Percentiles rank a stretch among this genome's conserved stretches.
These are phyloP conservation scores for Notoglanidium macrostoma DNA, from an alignment of 2,797 vertebrate species.

Conservation along the genomic window DNA sequence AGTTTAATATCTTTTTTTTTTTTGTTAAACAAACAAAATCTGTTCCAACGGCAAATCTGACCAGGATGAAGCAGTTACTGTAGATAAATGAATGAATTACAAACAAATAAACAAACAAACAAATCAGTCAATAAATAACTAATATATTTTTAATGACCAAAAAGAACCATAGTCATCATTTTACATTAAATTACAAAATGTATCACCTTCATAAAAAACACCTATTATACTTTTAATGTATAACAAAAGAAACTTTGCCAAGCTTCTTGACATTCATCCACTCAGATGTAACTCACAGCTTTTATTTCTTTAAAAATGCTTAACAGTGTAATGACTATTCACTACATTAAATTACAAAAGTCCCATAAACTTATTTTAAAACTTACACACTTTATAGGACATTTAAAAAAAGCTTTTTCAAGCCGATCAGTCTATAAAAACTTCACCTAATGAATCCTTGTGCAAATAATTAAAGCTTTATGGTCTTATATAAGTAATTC, in stretches of 20 bases:
- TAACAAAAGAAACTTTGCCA: background rate
- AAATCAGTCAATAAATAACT: background rate
- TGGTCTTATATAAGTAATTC: background rate
- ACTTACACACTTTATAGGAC: background rate
- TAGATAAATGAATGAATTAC: background rate
- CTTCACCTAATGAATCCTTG: background rate
- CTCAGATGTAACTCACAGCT: background rate
- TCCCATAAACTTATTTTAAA: background rate
- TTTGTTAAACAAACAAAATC: background rate
- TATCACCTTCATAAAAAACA: background rate
- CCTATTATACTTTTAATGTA: background rate
- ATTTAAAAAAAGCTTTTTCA: background rate
- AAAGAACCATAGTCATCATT: background rate
- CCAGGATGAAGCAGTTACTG: background rate
- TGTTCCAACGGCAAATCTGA: background rate
- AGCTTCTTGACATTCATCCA: background rate
- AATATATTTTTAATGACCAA: background rate
- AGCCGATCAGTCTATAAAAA: background rate
- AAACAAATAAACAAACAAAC: background rate
- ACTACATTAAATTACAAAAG: background rate
- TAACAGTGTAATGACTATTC: background rate
- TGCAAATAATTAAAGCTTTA: slow-evolving; percentile 16
- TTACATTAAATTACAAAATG: background rate
- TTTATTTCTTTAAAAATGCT: background rate
- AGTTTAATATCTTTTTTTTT: background rate